Evolutionary conservation across 2,113 vertebrate species (phyloP), one percentile per base, ranked within the genome.

Genomic region (Nettapus auritus): DNA sequence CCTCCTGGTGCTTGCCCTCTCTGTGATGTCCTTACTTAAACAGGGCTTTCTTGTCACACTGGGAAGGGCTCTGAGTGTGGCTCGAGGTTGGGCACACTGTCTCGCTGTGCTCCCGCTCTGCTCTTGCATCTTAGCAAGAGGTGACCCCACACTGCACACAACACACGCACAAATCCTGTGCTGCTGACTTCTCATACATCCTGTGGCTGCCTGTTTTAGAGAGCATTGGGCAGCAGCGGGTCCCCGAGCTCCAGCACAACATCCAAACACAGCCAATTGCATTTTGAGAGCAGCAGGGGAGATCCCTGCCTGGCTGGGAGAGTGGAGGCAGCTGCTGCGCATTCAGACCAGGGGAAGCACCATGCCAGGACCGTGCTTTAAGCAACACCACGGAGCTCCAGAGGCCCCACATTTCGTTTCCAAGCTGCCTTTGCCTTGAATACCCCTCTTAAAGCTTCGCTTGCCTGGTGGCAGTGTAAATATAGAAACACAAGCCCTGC

Each of bases 401-500:
- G 18, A 31, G 17, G 2, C 3, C 12, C 15, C 6, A 1, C n/a
- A n/a, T 0, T 73, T 82, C 75, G 16, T 70, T 63, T 77, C 73
- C 3, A 53, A 53, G n/a, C 28, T 78, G 71, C 42, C 63, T 88
- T 96, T 93, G 94, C 96, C 82, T 96, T 80, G 79, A 86, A 88
- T 90, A 94, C 81, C 92, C 85, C 79, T 96, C 87, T 96, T 21
- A 69, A 95, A 97, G 97, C 96, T 96, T 91, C 98, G 97, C 98
- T 98, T 94, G 93, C 95, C 93, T 97, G 97, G 78, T 89, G 87
- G 94, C 85, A 81, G 86, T 89, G 96, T 98, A 99, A 98, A 99
- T 99, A 99, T 99, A 99, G 98, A 97, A 98, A 96, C 98, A 97
- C 92, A 97, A 98, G 97, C 97, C 97, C 97, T 96, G 96, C 92